phyloP scores from a whole-genome alignment of 2,888 invertebrate species.

The Helleia helle region DNA sequence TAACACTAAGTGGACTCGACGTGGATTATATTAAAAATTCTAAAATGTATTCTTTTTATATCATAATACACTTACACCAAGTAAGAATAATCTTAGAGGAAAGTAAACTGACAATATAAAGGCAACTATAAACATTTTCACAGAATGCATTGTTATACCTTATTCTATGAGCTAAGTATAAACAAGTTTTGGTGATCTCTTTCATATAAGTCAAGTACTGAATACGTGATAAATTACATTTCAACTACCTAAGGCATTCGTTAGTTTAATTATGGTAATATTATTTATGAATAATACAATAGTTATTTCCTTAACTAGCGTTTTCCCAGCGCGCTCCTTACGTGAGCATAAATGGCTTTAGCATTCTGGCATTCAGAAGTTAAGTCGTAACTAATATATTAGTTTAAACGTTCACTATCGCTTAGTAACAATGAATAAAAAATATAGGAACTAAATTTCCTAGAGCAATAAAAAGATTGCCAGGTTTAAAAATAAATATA shows the following conservation, averaged over 20 bases:
- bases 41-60: too few relatives aligned
- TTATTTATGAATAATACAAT: not conserved
- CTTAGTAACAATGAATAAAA: conserved; percentile 7
- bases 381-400: conserved; percentile 2
- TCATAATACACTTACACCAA: too few relatives aligned
- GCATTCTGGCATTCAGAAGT: conserved; percentile 3
- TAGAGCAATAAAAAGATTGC: conserved; percentile 2
- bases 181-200: not conserved
- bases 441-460: conserved; percentile 10
- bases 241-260: conserved; percentile 12
- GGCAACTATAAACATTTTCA: conserved; percentile 4
- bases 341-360: conserved; percentile 1
- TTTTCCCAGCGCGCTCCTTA: conserved; percentile 7
- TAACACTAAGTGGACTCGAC: too few relatives aligned
- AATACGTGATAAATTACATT: conserved; percentile 10
- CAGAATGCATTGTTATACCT: not conserved
- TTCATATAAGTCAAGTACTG: conserved; percentile 5
- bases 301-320: conserved; percentile 1
- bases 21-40: too few relatives aligned
- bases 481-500: conserved; percentile 5
- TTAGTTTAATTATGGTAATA: conserved; percentile 8
- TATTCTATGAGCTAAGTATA: not conserved
- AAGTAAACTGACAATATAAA: too few relatives aligned
- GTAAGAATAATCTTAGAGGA: too few relatives aligned
- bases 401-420: not conserved